Evolutionary conservation across 2,797 vertebrate genomes (phyloP), one percentile per base, ranked within the genome.

Genomic region (Microtus obscurus): DNA sequence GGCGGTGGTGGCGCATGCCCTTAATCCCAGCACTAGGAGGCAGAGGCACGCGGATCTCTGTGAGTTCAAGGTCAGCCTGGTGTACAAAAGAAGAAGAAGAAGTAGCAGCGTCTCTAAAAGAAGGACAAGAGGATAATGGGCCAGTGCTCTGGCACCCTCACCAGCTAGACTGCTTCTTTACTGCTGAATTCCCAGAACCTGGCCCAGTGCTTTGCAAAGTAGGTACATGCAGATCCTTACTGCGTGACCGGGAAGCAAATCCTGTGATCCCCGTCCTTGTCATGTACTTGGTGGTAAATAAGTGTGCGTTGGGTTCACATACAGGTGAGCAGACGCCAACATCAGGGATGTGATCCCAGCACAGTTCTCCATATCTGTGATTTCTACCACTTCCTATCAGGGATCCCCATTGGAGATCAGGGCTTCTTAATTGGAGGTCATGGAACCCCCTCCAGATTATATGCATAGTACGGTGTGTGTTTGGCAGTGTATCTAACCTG

Each of bases 81-180:
- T 40, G 37, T 40, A 13, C 71, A 13, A 25, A n/a, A 34, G 48
- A 48, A 51, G 13, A 69, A 63, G 27, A 48, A 59, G 51, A 37
- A 56, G n/a, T 80, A 31, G 0, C 85, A 31, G 0, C 85, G 67
- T 31, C 67, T 81, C 89, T 76, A 89, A 80, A 85, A 94, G 79
- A 65, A 80, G 80, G 56, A 94, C 53, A 94, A 92, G 92, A 81
- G 77, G 37, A 86, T 16, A 21, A 51, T 16, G 67, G 19, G 87
- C 48, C 73, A 34, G 14, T 27, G 77, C 56, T 61, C 17, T 0
- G 2, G 63, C 27, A 78, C 63, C 6, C 1, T 0, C 9, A 45
- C 5, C 6, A 12, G 25, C 2, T 6, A 48, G 17, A 27, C 43
- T 43, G 12, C 48, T 48, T 7, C 7, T 61, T 86, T 61, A 45